A percentile compares a stretch with the other conserved stretches of the same genome.
Conservation (phyloP, 2,113 vertebrate species). For the Chionomys nivalis region DNA sequence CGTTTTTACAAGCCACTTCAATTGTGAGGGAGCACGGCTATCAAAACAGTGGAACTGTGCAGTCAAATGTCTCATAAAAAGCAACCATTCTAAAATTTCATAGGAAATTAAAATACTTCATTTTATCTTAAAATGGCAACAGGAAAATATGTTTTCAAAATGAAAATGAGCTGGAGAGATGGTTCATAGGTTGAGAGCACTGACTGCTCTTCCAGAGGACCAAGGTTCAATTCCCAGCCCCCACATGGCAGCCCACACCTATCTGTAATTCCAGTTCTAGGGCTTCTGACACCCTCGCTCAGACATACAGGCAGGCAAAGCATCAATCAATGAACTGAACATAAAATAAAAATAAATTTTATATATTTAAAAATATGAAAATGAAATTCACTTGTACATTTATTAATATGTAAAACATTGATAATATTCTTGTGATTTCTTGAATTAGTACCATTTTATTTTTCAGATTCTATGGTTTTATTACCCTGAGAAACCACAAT, state of each 20-base stretch:
- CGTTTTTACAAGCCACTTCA: constrained; percentile 76
- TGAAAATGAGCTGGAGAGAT: neutral
- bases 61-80: constrained; percentile 71
- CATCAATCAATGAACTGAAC: neutral
- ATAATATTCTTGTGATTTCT: constrained; percentile 74
- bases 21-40: constrained; percentile 73
- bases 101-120: constrained; percentile 75
- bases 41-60: constrained; percentile 70
- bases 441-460: constrained; percentile 49
- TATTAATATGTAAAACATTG: constrained; percentile 71
- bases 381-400: constrained; percentile 70
- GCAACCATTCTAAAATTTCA: constrained; percentile 77
- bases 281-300: neutral
- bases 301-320: neutral
- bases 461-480: constrained; percentile 68
- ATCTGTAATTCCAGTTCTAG: neutral
- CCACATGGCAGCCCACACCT: neutral
- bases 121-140: constrained; percentile 52
- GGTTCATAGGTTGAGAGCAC: neutral
- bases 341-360: neutral
- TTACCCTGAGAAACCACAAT: constrained; percentile 68
- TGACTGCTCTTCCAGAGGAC: neutral
- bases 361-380: neutral
- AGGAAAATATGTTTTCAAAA: constrained; percentile 60
- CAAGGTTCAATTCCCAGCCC: neutral